Percentiles rank a stretch among this genome's conserved stretches.
Conservation (phyloP, 2,113 vertebrate species). For the Tringa solitaria region DNA sequence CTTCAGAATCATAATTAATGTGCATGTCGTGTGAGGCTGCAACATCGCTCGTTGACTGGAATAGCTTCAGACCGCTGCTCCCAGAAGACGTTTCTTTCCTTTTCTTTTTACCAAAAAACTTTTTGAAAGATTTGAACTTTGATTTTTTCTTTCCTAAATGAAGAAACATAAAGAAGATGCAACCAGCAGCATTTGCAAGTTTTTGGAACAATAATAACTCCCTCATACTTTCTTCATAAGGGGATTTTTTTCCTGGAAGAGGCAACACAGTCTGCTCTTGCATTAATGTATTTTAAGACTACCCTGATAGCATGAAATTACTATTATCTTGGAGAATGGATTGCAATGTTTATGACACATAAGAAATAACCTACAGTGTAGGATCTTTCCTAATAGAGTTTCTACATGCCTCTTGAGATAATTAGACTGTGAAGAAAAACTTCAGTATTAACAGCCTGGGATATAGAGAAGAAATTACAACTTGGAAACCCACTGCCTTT, state of each 20-base stretch:
- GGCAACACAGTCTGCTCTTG: background rate
- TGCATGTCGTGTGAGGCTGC: constrained; percentile 36
- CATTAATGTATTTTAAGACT: background rate
- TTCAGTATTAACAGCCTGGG: background rate
- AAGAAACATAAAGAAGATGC: constrained; percentile 7
- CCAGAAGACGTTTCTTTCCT: constrained; percentile 67
- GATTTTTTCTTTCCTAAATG: constrained; percentile 85
- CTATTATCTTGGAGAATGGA: background rate
- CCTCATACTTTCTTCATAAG: background rate
- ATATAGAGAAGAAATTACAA: constrained; percentile 9
- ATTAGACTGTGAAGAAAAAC: constrained; percentile 11
- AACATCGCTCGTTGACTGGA: constrained; percentile 82
- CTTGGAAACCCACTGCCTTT: background rate
- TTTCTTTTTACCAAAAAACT: constrained; percentile 85
- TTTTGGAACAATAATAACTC: background rate
- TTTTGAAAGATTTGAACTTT: constrained; percentile 86
- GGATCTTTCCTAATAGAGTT: background rate
- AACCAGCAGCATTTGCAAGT: background rate
- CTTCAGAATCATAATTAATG: constrained; percentile 78
- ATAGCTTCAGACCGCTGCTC: constrained; percentile 74
- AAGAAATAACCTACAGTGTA: background rate
- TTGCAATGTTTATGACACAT: background rate
- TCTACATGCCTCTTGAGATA: background rate
- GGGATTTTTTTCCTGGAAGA: background rate
- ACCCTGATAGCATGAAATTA: background rate